phyloP scores from a whole-genome alignment of 2,888 invertebrate genomes.

The Anodontia alba region DNA sequence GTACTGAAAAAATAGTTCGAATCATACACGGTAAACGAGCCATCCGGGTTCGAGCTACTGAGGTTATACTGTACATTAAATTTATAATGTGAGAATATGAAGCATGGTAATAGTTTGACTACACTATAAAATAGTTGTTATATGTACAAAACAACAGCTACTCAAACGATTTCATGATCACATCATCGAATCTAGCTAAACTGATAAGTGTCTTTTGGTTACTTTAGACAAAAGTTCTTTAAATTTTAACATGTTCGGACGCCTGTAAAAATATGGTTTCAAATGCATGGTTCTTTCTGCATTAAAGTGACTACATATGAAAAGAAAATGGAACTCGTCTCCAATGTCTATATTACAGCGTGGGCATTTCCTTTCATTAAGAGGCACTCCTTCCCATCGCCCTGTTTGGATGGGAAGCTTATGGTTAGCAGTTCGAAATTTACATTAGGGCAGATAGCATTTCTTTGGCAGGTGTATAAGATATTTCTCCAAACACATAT shows the following conservation, averaged over 20 bases:
- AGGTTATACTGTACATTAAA: no score
- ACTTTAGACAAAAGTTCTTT: not conserved
- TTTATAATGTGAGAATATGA: no score
- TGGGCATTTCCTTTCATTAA: slow-evolving; percentile 11
- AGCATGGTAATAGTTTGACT: no score
- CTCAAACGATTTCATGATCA: no score
- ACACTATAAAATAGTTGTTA: no score
- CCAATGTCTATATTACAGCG: not conserved
- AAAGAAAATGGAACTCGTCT: not conserved
- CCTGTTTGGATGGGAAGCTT: slow-evolving; percentile 8
- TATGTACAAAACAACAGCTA: no score
- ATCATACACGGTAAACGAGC: no score
- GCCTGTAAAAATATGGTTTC: not conserved
- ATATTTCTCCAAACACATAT: not conserved
- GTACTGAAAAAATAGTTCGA: no score
- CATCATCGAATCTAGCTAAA: no score
- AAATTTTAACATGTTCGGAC: not conserved
- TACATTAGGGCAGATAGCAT: not conserved
- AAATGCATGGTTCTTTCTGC: not conserved
- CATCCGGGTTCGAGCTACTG: no score
- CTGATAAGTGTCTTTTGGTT: no score
- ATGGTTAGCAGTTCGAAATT: slow-evolving; percentile 15
- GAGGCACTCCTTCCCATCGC: not conserved
- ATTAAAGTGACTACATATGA: not conserved
- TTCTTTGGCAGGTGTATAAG: not conserved